Percentiles rank a stretch among this genome's conserved stretches.
Evolutionary conservation across 1,140 invertebrate genomes (phyloP).

Genomic region (Pantala flavescens): DNA sequence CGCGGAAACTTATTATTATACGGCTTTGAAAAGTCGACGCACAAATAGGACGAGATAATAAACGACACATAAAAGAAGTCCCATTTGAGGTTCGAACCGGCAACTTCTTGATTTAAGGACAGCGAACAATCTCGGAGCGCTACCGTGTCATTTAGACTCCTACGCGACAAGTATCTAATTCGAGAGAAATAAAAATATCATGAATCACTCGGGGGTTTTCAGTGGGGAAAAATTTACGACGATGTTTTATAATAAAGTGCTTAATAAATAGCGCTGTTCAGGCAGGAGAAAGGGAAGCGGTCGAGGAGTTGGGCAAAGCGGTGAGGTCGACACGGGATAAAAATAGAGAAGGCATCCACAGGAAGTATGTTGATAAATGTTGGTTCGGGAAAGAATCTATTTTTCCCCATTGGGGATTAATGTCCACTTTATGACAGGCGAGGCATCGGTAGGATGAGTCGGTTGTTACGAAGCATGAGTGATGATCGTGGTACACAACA

Average conservation of each 20-base stretch:
- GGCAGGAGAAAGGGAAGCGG: neutral
- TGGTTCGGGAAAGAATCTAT: neutral
- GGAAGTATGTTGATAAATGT: slow-evolving; percentile 2
- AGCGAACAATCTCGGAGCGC: neutral
- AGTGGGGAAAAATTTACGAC: neutral
- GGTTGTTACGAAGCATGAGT: slow-evolving; percentile 1
- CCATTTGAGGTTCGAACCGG: neutral
- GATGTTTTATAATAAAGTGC: slow-evolving; percentile 1
- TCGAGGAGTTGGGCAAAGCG: neutral
- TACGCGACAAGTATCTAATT: neutral
- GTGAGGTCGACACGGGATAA: neutral
- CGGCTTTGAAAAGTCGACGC: too few relatives aligned
- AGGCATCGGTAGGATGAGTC: neutral
- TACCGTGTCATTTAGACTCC: neutral
- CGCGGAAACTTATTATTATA: too few relatives aligned
- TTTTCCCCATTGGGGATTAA: neutral
- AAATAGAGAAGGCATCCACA: neutral
- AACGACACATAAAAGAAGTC: neutral
- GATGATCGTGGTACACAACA: neutral
- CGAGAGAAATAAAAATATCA: neutral
- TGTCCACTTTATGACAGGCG: neutral
- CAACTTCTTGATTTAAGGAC: neutral
- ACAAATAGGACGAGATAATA: neutral
- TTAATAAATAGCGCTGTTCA: neutral
- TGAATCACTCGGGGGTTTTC: neutral